A percentile compares a stretch with the other conserved stretches of the same genome.
Evolutionary conservation across 2,888 invertebrate species (phyloP).

Genomic region (Rapana venosa): DNA sequence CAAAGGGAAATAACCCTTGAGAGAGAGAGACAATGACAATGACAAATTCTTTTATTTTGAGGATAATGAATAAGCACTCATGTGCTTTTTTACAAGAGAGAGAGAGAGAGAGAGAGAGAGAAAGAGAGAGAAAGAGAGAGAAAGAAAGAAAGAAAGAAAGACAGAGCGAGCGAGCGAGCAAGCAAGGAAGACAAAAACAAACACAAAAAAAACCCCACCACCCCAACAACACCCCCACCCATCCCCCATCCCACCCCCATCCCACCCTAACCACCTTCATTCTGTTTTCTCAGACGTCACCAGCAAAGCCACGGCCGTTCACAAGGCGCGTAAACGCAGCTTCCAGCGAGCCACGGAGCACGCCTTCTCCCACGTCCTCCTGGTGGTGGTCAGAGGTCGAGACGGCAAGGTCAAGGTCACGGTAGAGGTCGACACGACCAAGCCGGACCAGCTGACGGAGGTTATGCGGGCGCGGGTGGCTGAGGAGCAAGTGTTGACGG

Average conservation of each 20-base stretch:
- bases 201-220: too few species aligned
- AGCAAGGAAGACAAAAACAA: too few species aligned
- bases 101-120: too few species aligned
- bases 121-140: too few species aligned
- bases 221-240: not conserved
- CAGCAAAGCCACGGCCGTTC: conserved; percentile 62
- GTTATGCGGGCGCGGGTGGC: conserved; percentile 36
- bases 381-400: conserved; percentile 57
- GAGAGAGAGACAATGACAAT: too few species aligned
- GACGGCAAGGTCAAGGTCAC: conserved; percentile 66
- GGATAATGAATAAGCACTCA: too few species aligned
- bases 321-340: conserved; percentile 68
- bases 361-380: conserved; percentile 68
- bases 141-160: too few species aligned
- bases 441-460: conserved; percentile 55
- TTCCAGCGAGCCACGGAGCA: conserved; percentile 67
- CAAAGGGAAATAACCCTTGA: too few species aligned
- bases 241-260: not conserved
- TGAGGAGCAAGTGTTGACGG: conserved; percentile 53
- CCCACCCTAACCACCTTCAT: not conserved
- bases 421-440: conserved; percentile 69
- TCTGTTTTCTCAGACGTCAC: conserved; percentile 55
- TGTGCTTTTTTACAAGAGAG: too few species aligned
- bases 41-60: too few species aligned
- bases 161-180: too few species aligned